A percentile compares a stretch with the other conserved stretches of the same genome.
Evolutionary conservation across 2,797 vertebrate species (phyloP).

Genomic region (Phrynocephalus forsythii): DNA sequence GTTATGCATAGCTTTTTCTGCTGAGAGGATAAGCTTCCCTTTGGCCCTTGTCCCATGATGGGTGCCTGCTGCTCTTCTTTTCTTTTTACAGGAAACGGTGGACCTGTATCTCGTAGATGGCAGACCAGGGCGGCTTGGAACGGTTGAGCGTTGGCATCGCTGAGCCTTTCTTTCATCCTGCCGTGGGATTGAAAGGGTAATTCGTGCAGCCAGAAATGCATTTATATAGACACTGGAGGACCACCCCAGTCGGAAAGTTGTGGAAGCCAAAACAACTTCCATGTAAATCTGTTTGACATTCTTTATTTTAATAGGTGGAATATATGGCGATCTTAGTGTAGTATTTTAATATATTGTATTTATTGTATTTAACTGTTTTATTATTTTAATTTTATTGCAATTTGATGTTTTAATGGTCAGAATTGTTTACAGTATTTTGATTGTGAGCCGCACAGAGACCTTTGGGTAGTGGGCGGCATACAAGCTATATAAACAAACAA

Average conservation of each 20-base stretch:
- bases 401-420: no score
- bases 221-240: conserved; percentile 5
- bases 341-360: no score
- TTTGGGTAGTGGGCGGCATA: no score
- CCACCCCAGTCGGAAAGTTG: not conserved
- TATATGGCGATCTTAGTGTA: not conserved
- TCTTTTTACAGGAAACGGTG: not conserved
- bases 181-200: not conserved
- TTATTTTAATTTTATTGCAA: no score
- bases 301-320: accelerated
- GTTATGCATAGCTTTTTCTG: conserved; percentile 32
- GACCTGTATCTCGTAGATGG: not conserved
- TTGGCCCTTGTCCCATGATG: conserved; percentile 27
- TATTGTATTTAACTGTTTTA: no score
- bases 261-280: not conserved
- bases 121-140: conserved; percentile 3
- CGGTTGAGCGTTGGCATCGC: not conserved
- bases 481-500: no score
- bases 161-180: not conserved
- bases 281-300: accelerated
- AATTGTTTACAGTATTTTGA: no score
- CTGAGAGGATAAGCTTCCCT: conserved; percentile 31
- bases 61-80: not conserved
- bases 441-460: no score
- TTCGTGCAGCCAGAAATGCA: not conserved